Evolutionary conservation across 2,797 vertebrate genomes (phyloP).

Genomic region (Clarias platycephalus): DNA sequence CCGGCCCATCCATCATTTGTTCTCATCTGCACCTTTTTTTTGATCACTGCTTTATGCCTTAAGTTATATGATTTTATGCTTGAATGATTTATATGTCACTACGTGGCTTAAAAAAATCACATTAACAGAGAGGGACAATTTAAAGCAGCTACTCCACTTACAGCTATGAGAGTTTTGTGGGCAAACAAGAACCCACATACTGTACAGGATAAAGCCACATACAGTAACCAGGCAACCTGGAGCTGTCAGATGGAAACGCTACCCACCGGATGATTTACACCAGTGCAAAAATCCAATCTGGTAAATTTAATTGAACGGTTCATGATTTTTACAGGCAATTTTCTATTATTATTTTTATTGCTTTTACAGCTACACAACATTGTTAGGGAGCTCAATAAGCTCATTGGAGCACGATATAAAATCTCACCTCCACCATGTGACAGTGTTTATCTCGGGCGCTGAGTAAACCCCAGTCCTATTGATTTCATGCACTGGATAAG

Average conservation of each 20-base stretch:
- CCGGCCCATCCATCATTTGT: too few species aligned
- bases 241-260: not conserved
- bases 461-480: not conserved
- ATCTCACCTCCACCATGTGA: not conserved
- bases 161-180: not conserved
- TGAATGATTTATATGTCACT: too few species aligned
- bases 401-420: not conserved
- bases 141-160: not conserved
- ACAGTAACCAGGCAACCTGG: not conserved
- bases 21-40: too few species aligned
- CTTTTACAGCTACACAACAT: constrained; percentile 13
- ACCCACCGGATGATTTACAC: not conserved
- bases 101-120: not conserved
- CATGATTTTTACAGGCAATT: constrained; percentile 35
- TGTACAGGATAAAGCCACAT: too few species aligned
- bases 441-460: not conserved
- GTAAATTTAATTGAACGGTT: constrained; percentile 15
- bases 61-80: too few species aligned
- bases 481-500: not conserved
- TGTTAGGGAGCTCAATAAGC: not conserved
- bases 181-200: not conserved
- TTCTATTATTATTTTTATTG: constrained; percentile 26
- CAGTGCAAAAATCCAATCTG: constrained; percentile 24
- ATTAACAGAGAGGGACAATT: not conserved
- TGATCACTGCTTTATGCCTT: too few species aligned